phyloP scores from a whole-genome alignment of 2,888 invertebrate genomes.

The Torymus texanus region DNA sequence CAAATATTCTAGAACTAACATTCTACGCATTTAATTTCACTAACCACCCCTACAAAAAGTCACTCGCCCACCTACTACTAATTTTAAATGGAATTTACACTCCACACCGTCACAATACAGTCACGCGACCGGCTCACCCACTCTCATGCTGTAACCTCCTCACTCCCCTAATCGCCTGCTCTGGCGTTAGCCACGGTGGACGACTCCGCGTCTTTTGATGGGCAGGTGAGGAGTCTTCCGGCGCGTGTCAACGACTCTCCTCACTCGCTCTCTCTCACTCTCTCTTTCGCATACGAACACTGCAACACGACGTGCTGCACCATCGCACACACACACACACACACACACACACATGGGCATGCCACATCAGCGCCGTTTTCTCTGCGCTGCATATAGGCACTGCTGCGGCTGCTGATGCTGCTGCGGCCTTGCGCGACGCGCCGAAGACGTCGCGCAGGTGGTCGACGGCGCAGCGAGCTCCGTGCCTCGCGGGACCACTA shows the following conservation, averaged over 20 bases:
- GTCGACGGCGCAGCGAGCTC: conserved; percentile 69
- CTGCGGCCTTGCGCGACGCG: conserved; percentile 48
- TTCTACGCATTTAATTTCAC: too few species aligned
- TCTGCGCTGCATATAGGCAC: not conserved
- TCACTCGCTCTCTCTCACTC: not conserved
- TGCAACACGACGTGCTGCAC: too few species aligned
- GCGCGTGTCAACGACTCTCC: conserved; percentile 73
- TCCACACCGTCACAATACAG: too few species aligned
- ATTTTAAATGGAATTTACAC: too few species aligned
- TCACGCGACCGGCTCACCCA: too few species aligned
- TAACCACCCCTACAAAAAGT: too few species aligned
- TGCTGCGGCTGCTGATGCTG: conserved; percentile 15
- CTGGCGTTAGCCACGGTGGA: conserved; percentile 73
- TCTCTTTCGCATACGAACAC: too few species aligned
- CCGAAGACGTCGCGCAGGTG: conserved; percentile 60
- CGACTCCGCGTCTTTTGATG: conserved; percentile 75
- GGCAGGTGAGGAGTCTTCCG: conserved; percentile 75
- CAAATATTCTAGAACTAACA: too few species aligned
- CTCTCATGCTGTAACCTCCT: conserved; percentile 13
- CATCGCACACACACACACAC: too few species aligned
- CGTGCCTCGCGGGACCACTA: conserved; percentile 71
- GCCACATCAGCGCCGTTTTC: too few species aligned
- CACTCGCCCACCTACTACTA: too few species aligned
- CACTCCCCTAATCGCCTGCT: conserved; percentile 63
- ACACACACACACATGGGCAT: too few species aligned